A percentile compares a stretch with the other conserved stretches of the same genome.
Conservation (phyloP, 2,888 invertebrate species). For the Lampropteryx suffumata region DNA sequence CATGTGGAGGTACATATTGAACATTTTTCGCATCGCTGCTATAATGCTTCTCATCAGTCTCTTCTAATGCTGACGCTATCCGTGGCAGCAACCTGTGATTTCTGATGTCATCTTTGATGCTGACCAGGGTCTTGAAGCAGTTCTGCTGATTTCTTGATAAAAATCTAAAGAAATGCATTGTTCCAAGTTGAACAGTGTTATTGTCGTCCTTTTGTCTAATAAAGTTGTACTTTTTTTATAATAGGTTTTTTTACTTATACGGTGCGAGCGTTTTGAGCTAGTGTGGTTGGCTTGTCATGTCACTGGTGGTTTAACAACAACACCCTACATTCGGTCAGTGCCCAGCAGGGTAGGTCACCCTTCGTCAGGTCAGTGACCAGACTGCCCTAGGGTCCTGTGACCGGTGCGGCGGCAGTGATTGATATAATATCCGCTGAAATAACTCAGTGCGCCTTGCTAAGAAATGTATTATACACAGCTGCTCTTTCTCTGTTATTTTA, state of each 20-base stretch:
- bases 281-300: background rate
- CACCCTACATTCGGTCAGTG: too few species aligned
- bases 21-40: constrained; percentile 41
- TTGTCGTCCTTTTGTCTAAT: background rate
- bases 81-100: constrained; percentile 24
- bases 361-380: too few species aligned
- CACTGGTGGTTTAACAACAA: background rate
- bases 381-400: too few species aligned
- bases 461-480: too few species aligned
- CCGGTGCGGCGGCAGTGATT: too few species aligned
- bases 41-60: constrained; percentile 27
- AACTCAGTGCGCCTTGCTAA: too few species aligned
- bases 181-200: too few species aligned
- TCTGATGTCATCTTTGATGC: constrained; percentile 33
- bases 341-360: too few species aligned
- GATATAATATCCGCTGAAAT: too few species aligned
- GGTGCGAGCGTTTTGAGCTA: background rate
- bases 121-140: constrained; percentile 32
- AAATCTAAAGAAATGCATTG: constrained; percentile 8
- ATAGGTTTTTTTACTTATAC: constrained; percentile 1
- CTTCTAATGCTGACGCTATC: constrained; percentile 2
- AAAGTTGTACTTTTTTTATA: constrained; percentile 2
- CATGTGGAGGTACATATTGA: constrained; percentile 50
- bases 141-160: constrained; percentile 35
- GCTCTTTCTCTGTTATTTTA: too few species aligned